A percentile compares a stretch with the other conserved stretches of the same genome.
Evolutionary conservation across 1,140 invertebrate genomes (phyloP).

Genomic region (Drosophila asahinai): DNA sequence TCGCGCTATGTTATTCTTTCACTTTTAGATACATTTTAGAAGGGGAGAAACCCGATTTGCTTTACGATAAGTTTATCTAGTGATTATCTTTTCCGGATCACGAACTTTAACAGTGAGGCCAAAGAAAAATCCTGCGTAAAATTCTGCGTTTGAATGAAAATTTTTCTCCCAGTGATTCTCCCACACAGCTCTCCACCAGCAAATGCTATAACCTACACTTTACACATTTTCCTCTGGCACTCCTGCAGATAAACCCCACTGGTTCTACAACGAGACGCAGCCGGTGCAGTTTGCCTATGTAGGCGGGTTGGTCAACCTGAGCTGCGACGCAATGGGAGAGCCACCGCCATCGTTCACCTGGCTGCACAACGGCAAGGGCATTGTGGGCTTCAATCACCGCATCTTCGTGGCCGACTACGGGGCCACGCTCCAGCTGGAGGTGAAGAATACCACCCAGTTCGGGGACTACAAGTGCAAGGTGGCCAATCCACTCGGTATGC

Average conservation of each 20-base stretch:
- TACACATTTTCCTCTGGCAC: background rate
- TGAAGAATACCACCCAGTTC: constrained; percentile 85
- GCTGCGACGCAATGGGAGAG: constrained; percentile 87
- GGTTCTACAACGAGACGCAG: constrained; percentile 78
- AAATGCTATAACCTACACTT: constrained; percentile 1
- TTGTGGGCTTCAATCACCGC: constrained; percentile 79
- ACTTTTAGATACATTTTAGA: too few relatives aligned
- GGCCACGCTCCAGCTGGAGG: constrained; percentile 85
- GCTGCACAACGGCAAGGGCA: constrained; percentile 84
- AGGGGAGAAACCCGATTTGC: too few relatives aligned
- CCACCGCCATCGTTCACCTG: constrained; percentile 87
- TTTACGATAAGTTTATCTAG: too few relatives aligned
- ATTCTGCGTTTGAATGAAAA: too few relatives aligned
- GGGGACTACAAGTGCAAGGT: constrained; percentile 87
- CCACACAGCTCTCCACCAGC: too few relatives aligned
- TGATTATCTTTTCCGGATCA: too few relatives aligned
- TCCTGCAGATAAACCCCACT: constrained; percentile 72
- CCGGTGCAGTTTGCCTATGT: constrained; percentile 85
- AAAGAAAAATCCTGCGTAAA: too few relatives aligned
- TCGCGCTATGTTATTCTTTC: too few relatives aligned
- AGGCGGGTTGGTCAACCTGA: constrained; percentile 86
- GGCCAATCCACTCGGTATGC: constrained; percentile 86
- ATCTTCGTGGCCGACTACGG: constrained; percentile 84
- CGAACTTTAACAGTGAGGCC: too few relatives aligned
- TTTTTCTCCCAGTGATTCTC: constrained; percentile 1